Evolutionary conservation across 2,888 invertebrate genomes (phyloP).

Genomic region (Allophyes oxyacanthae): DNA sequence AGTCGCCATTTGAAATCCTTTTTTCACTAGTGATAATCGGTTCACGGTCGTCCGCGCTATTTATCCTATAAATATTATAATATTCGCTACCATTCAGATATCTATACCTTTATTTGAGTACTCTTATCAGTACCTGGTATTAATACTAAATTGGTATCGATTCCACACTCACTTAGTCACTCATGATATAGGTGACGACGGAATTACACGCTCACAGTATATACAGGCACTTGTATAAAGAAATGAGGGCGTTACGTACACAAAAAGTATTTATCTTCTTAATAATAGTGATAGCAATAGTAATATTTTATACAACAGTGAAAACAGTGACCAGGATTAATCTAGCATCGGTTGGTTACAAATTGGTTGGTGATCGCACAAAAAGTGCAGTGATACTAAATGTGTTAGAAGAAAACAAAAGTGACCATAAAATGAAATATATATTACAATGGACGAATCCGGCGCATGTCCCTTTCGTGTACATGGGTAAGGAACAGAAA

Average conservation of each 20-base stretch:
- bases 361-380: slow-evolving; percentile 1
- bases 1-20: not conserved
- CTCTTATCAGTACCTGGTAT: not conserved
- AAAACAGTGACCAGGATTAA: not conserved
- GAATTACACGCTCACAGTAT: not conserved
- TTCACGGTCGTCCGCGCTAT: no score
- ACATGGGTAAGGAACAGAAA: slow-evolving; percentile 61
- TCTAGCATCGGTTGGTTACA: not conserved
- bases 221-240: not conserved
- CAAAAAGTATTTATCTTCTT: not conserved
- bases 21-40: not conserved
- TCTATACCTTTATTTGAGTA: not conserved
- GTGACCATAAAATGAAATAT: slow-evolving; percentile 55
- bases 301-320: not conserved
- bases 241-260: not conserved
- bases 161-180: not conserved
- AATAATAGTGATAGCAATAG: not conserved
- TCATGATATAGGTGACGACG: not conserved
- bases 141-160: no score
- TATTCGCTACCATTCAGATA: not conserved
- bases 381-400: slow-evolving; percentile 12
- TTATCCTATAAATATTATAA: no score
- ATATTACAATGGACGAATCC: slow-evolving; percentile 70
- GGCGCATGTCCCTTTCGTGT: slow-evolving; percentile 63
- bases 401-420: slow-evolving; percentile 1